Evolutionary conservation across 2,888 invertebrate species (phyloP).

Genomic region (Elgonia sp.): DNA sequence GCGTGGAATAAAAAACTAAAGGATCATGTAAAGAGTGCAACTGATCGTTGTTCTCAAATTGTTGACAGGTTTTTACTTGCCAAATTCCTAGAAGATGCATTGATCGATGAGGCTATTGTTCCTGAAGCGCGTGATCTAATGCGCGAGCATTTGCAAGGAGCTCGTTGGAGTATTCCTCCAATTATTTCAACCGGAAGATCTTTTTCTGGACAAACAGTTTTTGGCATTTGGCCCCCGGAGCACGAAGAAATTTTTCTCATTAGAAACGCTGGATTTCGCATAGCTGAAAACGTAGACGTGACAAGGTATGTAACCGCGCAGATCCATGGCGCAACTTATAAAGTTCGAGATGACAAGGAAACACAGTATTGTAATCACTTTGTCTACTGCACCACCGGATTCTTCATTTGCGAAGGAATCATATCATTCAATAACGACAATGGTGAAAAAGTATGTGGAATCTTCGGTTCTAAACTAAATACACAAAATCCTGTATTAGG

Average conservation of each 20-base stretch:
- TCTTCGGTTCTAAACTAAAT: too few species aligned
- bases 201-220: neutral
- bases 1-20: conserved; percentile 35
- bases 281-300: neutral
- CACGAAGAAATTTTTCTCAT: neutral
- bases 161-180: conserved; percentile 34
- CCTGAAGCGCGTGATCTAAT: conserved; percentile 6
- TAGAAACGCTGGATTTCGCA: conserved; percentile 5
- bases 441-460: too few species aligned
- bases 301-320: neutral
- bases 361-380: neutral
- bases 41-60: conserved; percentile 46
- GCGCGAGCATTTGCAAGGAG: conserved; percentile 1
- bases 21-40: conserved; percentile 29
- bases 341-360: neutral
- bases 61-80: conserved; percentile 39
- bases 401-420: too few species aligned
- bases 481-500: too few species aligned
- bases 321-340: neutral
- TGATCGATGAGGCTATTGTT: neutral
- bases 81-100: conserved; percentile 23
- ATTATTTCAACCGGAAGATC: conserved; percentile 15
- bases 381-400: too few species aligned
- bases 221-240: neutral
- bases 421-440: too few species aligned